phyloP scores from a whole-genome alignment of 2,113 vertebrate genomes.

The Aegotheles bennettii region DNA sequence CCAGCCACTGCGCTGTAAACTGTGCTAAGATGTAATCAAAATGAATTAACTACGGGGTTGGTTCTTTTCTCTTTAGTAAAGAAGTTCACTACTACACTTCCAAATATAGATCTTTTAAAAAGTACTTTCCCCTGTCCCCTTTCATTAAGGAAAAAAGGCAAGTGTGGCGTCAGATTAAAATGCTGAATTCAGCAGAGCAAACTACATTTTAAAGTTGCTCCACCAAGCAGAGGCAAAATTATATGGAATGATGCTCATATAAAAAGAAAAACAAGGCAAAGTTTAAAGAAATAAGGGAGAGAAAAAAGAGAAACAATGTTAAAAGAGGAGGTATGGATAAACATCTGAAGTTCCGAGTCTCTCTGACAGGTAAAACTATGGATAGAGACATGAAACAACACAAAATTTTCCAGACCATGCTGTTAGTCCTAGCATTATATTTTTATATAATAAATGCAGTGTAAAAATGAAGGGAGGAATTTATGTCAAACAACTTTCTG shows the following conservation, averaged over 20 bases:
- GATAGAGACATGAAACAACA: background rate
- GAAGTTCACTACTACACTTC: background rate
- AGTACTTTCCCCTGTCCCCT: background rate
- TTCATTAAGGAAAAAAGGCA: background rate
- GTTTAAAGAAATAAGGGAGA: background rate
- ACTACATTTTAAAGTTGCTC: background rate
- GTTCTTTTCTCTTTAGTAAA: background rate
- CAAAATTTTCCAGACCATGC: background rate
- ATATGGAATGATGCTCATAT: background rate
- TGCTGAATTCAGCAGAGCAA: background rate
- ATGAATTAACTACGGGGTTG: background rate
- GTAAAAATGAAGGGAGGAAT: background rate
- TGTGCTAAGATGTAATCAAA: conserved; percentile 20
- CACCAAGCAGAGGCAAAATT: background rate
- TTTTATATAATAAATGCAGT: background rate
- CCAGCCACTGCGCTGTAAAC: background rate
- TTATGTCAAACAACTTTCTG: background rate
- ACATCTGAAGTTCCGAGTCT: background rate
- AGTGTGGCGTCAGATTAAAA: background rate
- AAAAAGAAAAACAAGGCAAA: background rate
- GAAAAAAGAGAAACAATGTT: background rate
- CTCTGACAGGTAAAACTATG: background rate
- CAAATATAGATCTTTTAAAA: background rate
- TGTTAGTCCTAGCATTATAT: background rate
- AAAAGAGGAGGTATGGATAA: background rate